A percentile compares a stretch with the other conserved stretches of the same genome.
phyloP scores from a whole-genome alignment of 2,113 vertebrate genomes.

The Hydrolagus affinis region DNA sequence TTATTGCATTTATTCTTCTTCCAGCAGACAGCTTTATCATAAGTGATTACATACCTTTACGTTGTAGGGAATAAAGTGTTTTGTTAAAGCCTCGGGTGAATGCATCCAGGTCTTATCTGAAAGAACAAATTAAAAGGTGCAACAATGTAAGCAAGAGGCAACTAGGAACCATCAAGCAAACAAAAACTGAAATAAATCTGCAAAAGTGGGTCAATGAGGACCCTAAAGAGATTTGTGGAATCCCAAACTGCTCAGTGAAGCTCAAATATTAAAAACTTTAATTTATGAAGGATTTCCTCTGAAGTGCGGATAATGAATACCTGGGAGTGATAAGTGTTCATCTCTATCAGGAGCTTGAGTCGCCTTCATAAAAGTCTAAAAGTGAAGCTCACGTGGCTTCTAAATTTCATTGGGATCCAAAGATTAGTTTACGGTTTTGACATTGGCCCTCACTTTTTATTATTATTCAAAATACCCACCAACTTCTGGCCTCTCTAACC shows the following conservation, averaged over 20 bases:
- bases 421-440: too few relatives aligned
- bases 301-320: background rate
- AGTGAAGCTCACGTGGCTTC: too few relatives aligned
- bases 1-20: background rate
- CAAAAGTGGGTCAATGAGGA: too few relatives aligned
- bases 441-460: too few relatives aligned
- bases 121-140: constrained; percentile 54
- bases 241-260: background rate
- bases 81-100: constrained; percentile 90
- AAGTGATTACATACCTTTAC: constrained; percentile 73
- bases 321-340: background rate
- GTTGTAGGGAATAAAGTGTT: constrained; percentile 94
- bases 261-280: background rate
- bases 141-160: constrained; percentile 3
- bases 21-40: constrained; percentile 26
- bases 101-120: constrained; percentile 99
- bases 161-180: background rate
- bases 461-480: too few relatives aligned
- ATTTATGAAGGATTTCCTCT: background rate
- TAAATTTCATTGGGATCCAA: too few relatives aligned
- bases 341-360: background rate
- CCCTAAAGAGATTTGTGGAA: too few relatives aligned
- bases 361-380: background rate
- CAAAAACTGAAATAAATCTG: too few relatives aligned
- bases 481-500: too few relatives aligned